These are phyloP conservation scores for Hippocampus kuda DNA, from an alignment of 2,797 vertebrate genomes.

Conservation along the genomic window DNA sequence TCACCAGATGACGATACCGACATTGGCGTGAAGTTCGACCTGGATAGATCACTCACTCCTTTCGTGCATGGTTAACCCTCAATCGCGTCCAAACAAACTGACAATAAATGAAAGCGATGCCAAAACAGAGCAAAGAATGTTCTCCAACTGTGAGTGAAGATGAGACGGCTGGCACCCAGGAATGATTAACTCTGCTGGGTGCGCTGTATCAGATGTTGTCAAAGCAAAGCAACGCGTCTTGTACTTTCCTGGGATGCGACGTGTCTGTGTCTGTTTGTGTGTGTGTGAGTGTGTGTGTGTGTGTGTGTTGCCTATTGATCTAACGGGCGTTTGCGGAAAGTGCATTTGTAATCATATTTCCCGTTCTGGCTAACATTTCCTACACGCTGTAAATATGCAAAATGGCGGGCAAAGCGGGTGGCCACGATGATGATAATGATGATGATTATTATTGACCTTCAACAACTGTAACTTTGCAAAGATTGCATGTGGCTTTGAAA, in stretches of 20 bases:
- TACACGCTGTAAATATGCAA: neutral
- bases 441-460: neutral
- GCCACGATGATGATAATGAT: neutral
- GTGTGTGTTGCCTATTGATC: conserved; percentile 24
- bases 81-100: neutral
- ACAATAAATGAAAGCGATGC: neutral
- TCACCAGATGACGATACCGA: neutral
- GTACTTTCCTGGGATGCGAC: neutral
- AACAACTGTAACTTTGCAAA: neutral
- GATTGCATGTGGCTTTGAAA: neutral
- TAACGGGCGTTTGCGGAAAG: conserved; percentile 18
- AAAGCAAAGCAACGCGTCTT: conserved; percentile 13
- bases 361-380: neutral
- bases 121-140: neutral
- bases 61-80: neutral
- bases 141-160: conserved; percentile 3
- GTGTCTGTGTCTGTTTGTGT: neutral
- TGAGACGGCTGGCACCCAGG: conserved; percentile 18
- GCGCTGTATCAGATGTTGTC: conserved; percentile 10
- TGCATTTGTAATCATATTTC: conserved; percentile 5
- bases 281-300: no score
- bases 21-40: neutral
- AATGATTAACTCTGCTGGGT: conserved; percentile 39
- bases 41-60: neutral
- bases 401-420: neutral